These are phyloP conservation scores for Emberiza fucata DNA, from an alignment of 2,113 vertebrate genomes.

Conservation along the genomic window DNA sequence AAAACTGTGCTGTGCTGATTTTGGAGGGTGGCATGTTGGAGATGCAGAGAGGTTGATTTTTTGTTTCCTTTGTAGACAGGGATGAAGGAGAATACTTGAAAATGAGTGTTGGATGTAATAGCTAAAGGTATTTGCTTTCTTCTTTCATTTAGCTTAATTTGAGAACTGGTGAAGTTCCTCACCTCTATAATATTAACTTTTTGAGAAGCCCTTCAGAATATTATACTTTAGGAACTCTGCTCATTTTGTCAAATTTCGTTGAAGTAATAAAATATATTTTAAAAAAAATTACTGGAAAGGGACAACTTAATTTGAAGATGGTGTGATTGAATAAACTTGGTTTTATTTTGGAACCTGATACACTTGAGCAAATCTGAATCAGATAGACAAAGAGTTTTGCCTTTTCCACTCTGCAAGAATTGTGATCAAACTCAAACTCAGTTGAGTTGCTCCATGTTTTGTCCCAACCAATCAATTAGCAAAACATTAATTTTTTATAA, in stretches of 20 bases:
- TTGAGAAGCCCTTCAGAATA: neutral
- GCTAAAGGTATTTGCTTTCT: neutral
- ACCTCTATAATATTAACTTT: neutral
- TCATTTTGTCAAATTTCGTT: neutral
- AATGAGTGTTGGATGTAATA: neutral
- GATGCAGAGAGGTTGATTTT: neutral
- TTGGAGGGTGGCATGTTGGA: neutral
- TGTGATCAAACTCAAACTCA: neutral
- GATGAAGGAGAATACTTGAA: neutral
- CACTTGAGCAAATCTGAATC: neutral
- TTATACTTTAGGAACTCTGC: neutral
- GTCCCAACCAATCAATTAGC: conserved; percentile 12
- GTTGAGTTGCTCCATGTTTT: neutral
- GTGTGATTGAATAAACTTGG: neutral
- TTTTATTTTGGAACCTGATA: neutral
- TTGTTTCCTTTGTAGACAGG: neutral
- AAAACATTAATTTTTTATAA: conserved; percentile 10
- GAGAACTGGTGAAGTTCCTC: neutral
- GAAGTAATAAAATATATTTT: neutral
- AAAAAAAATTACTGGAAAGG: neutral
- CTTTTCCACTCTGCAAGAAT: neutral
- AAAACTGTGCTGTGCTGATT: neutral
- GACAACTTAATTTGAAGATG: neutral
- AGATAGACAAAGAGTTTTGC: neutral
- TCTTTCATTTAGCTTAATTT: neutral